These are phyloP conservation scores for Xanthorhoe designata DNA, from an alignment of 2,888 invertebrate genomes.

Conservation along the genomic window DNA sequence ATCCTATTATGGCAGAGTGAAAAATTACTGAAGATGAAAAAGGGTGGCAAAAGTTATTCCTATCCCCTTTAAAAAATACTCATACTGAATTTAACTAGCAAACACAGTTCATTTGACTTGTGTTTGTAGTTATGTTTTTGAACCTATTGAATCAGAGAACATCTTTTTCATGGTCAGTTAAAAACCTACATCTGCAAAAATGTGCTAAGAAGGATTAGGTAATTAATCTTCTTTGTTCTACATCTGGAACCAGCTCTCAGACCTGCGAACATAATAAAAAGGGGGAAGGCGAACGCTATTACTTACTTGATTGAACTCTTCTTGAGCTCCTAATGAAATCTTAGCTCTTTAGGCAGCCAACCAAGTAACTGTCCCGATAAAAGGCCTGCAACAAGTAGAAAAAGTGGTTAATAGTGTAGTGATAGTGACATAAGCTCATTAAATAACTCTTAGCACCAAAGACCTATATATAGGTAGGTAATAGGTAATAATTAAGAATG, in stretches of 20 bases:
- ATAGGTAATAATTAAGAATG: no score
- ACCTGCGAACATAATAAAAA: constrained; percentile 68
- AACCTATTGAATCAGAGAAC: background rate
- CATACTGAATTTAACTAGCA: background rate
- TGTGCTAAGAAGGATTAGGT: background rate
- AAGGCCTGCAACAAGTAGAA: constrained; percentile 76
- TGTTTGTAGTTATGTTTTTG: background rate
- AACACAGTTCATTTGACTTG: background rate
- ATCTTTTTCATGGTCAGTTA: background rate
- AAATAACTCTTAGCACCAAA: background rate
- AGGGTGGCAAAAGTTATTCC: constrained; percentile 2
- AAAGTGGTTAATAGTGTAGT: background rate
- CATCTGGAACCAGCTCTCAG: constrained; percentile 31
- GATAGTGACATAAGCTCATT: no score
- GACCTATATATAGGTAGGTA: no score
- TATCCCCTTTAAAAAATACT: background rate
- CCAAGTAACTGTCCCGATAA: constrained; percentile 70
- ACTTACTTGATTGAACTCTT: constrained; percentile 84
- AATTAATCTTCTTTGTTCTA: constrained; percentile 3
- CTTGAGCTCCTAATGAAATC: constrained; percentile 82
- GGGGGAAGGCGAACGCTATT: constrained; percentile 56
- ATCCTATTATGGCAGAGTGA: constrained; percentile 14
- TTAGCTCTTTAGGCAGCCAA: constrained; percentile 79
- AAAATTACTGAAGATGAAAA: constrained; percentile 15
- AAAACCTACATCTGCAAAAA: constrained; percentile 12